Conservation (phyloP, 1,140 invertebrate species). For the Bombus haemorrhoidalis region DNA sequence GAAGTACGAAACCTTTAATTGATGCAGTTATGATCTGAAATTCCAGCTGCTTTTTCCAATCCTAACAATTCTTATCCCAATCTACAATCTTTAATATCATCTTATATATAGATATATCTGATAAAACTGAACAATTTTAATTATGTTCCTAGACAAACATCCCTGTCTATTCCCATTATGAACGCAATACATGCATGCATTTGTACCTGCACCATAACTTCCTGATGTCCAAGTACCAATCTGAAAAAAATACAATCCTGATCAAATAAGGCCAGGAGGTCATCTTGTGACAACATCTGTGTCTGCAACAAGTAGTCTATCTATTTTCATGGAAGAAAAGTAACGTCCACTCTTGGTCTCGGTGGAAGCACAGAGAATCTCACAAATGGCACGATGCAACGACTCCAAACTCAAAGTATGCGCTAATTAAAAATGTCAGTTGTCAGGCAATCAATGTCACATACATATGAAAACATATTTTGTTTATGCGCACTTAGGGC, state of each 20-base stretch:
- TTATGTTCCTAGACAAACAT: constrained; percentile 57
- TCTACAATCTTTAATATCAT: constrained; percentile 56
- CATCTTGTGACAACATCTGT: constrained; percentile 65
- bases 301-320: constrained; percentile 63
- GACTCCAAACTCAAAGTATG: constrained; percentile 78
- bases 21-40: constrained; percentile 65
- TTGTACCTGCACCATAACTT: constrained; percentile 64
- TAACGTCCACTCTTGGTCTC: constrained; percentile 67
- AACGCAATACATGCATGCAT: constrained; percentile 65
- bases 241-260: constrained; percentile 61
- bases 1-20: constrained; percentile 66
- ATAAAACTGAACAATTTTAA: constrained; percentile 51
- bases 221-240: constrained; percentile 59
- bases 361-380: constrained; percentile 68
- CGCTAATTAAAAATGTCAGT: constrained; percentile 78
- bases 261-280: constrained; percentile 52
- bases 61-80: constrained; percentile 36
- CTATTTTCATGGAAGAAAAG: constrained; percentile 63
- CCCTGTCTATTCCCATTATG: constrained; percentile 48
- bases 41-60: constrained; percentile 51
- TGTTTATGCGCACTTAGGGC: constrained; percentile 73
- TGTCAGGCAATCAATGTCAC: constrained; percentile 77
- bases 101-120: constrained; percentile 50
- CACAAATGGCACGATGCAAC: constrained; percentile 72
- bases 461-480: constrained; percentile 73